These are phyloP conservation scores for Steinernema feltiae DNA, from an alignment of 1,140 invertebrate species.

Conservation along the genomic window DNA sequence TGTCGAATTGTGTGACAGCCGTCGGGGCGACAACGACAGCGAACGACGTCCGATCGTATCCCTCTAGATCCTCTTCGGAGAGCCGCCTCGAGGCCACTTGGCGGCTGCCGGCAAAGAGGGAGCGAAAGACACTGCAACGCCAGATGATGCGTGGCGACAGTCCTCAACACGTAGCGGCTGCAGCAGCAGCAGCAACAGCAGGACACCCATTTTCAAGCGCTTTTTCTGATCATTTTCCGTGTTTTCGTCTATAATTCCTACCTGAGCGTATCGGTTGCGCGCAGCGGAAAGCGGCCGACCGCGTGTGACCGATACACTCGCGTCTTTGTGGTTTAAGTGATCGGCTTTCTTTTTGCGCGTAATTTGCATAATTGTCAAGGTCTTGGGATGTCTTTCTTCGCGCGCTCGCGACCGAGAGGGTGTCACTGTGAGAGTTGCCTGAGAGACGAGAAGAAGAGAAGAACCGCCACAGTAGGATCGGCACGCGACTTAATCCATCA, in stretches of 20 bases:
- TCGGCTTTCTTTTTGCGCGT: not conserved
- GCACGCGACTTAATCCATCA: conserved; percentile 13
- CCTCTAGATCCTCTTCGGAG: conserved; percentile 14
- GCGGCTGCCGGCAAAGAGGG: conserved; percentile 10
- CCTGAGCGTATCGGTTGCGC: too few relatives aligned
- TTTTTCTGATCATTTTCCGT: too few relatives aligned
- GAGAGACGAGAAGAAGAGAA: too few relatives aligned
- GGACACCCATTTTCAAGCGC: not conserved
- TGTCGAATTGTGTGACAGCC: conserved; percentile 13
- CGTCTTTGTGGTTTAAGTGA: not conserved
- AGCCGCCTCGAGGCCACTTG: conserved; percentile 14
- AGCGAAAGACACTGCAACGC: conserved; percentile 1
- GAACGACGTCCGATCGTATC: conserved; percentile 14
- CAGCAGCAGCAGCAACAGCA: not conserved
- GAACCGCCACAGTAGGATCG: not conserved
- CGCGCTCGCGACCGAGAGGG: too few relatives aligned
- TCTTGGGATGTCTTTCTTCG: not conserved
- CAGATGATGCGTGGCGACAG: conserved; percentile 14
- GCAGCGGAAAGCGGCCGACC: too few relatives aligned
- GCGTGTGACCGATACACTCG: not conserved
- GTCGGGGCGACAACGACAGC: conserved; percentile 7
- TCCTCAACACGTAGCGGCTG: conserved; percentile 6
- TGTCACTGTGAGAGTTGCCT: too few relatives aligned
- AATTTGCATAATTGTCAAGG: conserved; percentile 14
- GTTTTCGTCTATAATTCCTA: too few relatives aligned